Evolutionary conservation across 2,797 vertebrate genomes (phyloP), one percentile per base, ranked within the genome.

Genomic region (Ctenochaetus hawaiiensis): DNA sequence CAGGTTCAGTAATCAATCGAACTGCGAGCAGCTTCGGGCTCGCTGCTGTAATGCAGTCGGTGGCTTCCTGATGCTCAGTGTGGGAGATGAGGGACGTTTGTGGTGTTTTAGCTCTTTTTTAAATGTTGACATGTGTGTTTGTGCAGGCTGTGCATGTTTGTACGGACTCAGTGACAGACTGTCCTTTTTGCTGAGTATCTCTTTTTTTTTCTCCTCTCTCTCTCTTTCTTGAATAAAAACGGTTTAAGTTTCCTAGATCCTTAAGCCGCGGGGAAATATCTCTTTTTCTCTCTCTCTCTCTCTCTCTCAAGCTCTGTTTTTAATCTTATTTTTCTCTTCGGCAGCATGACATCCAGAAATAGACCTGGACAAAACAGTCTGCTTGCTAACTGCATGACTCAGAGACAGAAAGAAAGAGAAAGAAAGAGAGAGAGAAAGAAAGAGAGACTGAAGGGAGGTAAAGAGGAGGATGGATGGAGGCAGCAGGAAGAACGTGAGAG

Each of bases 321-420:
- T 86, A 87, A 91, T 89, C 84, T 85, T 87, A 84, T 87, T 91
- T 87, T 87, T 85, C 81, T 89, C 79, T 67, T 83, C 82, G 75
- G 37, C 77, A 63, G 82, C 88, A 86, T 89, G 85, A 87, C 85
- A 83, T 90, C 90, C 87, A 85, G 74, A 94, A 94, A 93, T 92
- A 92, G 91, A 91, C 83, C 74, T 82, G 87, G 87, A 88, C 83
- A 85, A 90, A 90, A 89, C 83, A 70, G 86, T 82, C 80, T 80
- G 85, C 83, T 91, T n/a, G 78, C 87, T 84, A 84, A 89, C 90
- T 80, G 82, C 74, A 56, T 90, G 91, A 91, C 75, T 91, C 89
- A 87, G 86, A 83, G 72, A 75, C 23, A 23, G 63, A 61, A 58
- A 72, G 71, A 41, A 54, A 69, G 11, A 39, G n/a, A 52, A 16